phyloP scores from a whole-genome alignment of 2,888 invertebrate genomes.

The Pandemis heparana region DNA sequence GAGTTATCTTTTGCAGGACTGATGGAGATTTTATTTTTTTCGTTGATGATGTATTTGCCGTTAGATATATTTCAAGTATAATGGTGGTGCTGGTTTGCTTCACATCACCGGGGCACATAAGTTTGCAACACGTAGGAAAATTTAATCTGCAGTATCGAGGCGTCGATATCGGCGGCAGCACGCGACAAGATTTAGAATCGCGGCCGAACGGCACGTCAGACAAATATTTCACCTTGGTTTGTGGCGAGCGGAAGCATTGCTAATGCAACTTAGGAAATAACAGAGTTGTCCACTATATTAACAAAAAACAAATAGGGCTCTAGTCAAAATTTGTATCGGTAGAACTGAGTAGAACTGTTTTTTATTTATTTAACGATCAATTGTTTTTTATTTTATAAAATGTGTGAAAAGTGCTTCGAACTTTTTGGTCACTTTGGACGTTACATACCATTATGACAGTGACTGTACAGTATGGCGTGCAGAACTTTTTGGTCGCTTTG shows the following conservation, averaged over 20 bases:
- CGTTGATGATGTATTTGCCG: background rate
- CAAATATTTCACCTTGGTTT: conserved; percentile 77
- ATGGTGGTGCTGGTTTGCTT: conserved; percentile 7
- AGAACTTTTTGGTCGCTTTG: no score
- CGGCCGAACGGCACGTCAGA: conserved; percentile 62
- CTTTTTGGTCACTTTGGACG: no score
- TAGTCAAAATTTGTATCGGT: background rate
- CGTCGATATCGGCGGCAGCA: conserved; percentile 62
- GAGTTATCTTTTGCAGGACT: background rate
- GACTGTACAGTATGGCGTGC: no score
- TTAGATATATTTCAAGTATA: background rate
- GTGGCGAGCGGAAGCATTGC: conserved; percentile 61
- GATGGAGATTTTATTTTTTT: background rate
- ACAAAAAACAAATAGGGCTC: background rate
- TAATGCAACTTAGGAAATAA: conserved; percentile 31
- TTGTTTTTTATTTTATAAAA: no score
- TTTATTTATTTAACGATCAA: background rate
- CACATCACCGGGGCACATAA: conserved; percentile 27
- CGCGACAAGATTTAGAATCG: conserved; percentile 79
- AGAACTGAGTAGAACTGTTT: background rate
- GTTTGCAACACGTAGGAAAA: conserved; percentile 30
- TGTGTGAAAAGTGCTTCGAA: no score
- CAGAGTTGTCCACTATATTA: conserved; percentile 13
- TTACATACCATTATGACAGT: no score
- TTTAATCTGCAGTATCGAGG: conserved; percentile 54